Evolutionary conservation across 2,797 vertebrate species (phyloP).

Genomic region (Sebastiscus tertius): DNA sequence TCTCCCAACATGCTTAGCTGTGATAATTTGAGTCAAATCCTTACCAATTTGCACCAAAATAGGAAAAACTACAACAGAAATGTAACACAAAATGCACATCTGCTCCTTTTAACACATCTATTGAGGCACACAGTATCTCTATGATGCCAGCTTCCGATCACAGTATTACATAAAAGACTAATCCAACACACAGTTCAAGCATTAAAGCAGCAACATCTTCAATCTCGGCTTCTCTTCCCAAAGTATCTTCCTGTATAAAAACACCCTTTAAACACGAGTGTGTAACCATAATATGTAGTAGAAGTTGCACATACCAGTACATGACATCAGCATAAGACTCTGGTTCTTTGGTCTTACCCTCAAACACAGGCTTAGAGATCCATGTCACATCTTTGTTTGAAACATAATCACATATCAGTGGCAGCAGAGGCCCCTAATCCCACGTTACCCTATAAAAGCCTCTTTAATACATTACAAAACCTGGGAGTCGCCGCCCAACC

Average conservation of each 20-base stretch:
- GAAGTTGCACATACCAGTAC: not conserved
- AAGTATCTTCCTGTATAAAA: not conserved
- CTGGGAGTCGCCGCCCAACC: not conserved
- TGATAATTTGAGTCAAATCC: not conserved
- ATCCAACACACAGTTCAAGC: constrained; percentile 20
- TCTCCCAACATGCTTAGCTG: not conserved
- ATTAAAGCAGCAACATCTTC: constrained; percentile 11
- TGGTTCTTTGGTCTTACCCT: not conserved
- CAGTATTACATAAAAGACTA: constrained; percentile 37
- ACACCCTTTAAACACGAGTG: not conserved
- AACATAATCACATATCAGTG: constrained; percentile 30
- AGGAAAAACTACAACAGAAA: not conserved
- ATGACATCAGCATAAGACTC: not conserved
- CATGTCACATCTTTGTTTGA: constrained; percentile 29
- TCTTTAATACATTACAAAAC: constrained; percentile 39
- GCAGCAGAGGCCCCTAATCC: constrained; percentile 13
- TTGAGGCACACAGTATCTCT: not conserved
- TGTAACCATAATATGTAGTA: not conserved
- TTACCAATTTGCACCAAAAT: not conserved
- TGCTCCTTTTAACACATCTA: not conserved
- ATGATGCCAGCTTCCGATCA: not conserved
- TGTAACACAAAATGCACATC: not conserved
- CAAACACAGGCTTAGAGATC: constrained; percentile 1
- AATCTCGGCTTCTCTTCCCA: not conserved
- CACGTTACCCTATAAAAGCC: constrained; percentile 33